These are phyloP conservation scores for Villa cingulata DNA, from an alignment of 2,888 invertebrate species.

Conservation along the genomic window DNA sequence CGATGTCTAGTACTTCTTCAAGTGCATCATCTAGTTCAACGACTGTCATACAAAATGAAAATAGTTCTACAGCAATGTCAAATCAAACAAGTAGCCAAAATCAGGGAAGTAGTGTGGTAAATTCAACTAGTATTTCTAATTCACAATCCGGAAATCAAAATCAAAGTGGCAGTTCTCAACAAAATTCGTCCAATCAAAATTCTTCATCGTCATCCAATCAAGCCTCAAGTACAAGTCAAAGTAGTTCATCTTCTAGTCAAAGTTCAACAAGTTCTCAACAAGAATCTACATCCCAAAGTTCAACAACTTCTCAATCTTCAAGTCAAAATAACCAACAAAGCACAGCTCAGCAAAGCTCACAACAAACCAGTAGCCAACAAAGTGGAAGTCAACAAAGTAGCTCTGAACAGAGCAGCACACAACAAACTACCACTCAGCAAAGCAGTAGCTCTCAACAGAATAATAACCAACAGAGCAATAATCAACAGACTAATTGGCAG, in stretches of 20 bases:
- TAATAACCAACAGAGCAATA: not conserved
- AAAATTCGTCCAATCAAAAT: not conserved
- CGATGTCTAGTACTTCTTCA: conserved; percentile 7
- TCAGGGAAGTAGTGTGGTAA: conserved; percentile 7
- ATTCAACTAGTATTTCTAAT: conserved; percentile 10
- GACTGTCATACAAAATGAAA: not conserved
- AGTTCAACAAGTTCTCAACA: not conserved
- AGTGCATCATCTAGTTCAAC: not conserved
- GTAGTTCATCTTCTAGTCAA: not conserved
- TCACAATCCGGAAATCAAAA: conserved; percentile 12
- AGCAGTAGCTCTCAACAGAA: not conserved
- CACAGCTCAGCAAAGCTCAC: not conserved
- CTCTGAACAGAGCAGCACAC: not conserved
- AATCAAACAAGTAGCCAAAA: conserved; percentile 6
- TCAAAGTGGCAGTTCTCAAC: conserved; percentile 4
- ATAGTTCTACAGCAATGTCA: not conserved
- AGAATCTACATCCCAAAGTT: not conserved
- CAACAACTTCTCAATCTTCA: not conserved
- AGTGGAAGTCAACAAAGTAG: not conserved
- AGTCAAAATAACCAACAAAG: not conserved
- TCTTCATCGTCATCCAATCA: not conserved
- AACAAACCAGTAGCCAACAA: not conserved
- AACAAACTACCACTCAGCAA: not conserved
- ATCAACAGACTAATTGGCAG: not conserved
- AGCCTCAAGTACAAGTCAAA: too few relatives aligned